Evolutionary conservation across 2,113 vertebrate genomes (phyloP), one percentile per base, ranked within the genome.

Genomic region (Naja naja): DNA sequence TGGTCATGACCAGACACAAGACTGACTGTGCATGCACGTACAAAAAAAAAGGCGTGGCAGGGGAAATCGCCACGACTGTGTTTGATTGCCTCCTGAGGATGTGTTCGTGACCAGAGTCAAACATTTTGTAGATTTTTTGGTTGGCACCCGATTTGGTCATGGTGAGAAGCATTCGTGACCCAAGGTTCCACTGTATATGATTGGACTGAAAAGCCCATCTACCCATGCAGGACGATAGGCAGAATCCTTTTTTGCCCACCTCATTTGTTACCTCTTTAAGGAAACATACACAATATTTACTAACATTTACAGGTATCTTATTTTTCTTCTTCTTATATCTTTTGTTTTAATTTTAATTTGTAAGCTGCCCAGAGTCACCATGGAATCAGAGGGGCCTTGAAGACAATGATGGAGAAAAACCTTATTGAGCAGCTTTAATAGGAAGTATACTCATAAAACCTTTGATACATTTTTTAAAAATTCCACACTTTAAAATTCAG

Each of bases 391-490:
- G 34, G 39, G 69, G 16, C 69, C 69, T 74, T 81, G 69, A 81
- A 30, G 56, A 60, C 1, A 20, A 2, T 52, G 22, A 45, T 52
- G 2, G 23, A 89, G 25, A 52, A 27, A 88, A 93, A 39, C 30
- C 12, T 25, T 34, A 60, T 18, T 39, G 34, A 81, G 69, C 49
- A 87, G 30, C 86, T 52, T n/a, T n/a, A 53, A 87, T 87, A 0
- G 1, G 25, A 20, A 45, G 87, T 56, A 0, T 7, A 81, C 49
- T 4, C 25, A 39, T 54, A 12, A 93, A 9, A 34, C 12, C 43
- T 27, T 47, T 49, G 52, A 64, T 54, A 39, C 7, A 64, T 20
- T 90, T 86, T 25, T 92, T 5, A 58, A 93, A 93, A 94, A 89
- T 92, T 0, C 3, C 55, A 85, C 87, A 89, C 90, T 49, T 53